phyloP scores from a whole-genome alignment of 2,113 vertebrate species.

The human region DNA sequence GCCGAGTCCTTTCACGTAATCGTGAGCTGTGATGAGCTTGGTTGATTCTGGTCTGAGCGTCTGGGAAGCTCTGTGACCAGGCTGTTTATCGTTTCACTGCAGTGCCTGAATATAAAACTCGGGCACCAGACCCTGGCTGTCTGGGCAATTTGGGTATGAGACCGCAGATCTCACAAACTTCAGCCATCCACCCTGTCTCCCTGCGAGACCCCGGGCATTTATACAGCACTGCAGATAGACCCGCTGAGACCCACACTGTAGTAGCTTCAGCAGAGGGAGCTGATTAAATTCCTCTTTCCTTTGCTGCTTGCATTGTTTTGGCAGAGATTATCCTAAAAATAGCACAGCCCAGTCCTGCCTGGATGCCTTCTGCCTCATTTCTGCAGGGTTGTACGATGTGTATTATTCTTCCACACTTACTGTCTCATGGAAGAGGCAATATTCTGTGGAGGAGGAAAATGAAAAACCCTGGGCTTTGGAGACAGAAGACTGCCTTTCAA shows the following conservation, averaged over 20 bases:
- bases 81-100: neutral
- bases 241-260: accelerated
- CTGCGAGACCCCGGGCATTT: neutral
- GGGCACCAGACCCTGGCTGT: neutral
- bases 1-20: neutral
- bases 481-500: too few species aligned
- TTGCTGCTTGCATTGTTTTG: constrained; percentile 22
- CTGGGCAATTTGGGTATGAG: neutral
- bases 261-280: neutral
- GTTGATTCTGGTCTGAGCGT: neutral
- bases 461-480: neutral
- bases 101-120: neutral
- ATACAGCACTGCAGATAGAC: neutral
- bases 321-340: constrained; percentile 55
- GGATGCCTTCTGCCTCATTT: neutral
- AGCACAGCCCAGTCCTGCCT: neutral
- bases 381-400: neutral
- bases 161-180: neutral
- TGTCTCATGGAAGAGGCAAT: neutral
- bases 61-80: neutral
- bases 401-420: neutral
- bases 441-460: neutral
- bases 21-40: neutral
- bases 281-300: neutral
- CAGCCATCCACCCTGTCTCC: neutral